These are phyloP conservation scores for Turritopsis dohrnii DNA, from an alignment of 30 jellyfish, hydroid and myxozoan species.

Conservation along the genomic window DNA sequence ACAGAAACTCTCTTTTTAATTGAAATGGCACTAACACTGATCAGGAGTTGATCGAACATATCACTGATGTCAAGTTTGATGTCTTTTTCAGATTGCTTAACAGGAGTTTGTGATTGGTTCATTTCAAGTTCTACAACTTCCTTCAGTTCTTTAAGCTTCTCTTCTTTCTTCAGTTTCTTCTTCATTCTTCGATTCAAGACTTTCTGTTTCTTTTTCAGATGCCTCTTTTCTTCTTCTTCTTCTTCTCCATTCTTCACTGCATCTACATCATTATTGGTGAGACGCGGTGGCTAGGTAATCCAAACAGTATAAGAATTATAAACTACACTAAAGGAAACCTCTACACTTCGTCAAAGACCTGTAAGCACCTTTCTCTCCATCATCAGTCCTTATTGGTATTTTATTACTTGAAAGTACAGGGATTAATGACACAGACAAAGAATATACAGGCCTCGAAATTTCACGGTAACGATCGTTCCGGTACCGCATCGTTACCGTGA, in stretches of 20 bases:
- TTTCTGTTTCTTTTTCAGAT: background rate
- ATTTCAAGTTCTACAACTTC: background rate
- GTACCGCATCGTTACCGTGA: no score
- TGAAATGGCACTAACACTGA: slow-evolving; percentile 5
- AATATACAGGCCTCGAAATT: no score
- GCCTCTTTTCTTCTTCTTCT: background rate
- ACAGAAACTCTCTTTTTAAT: background rate
- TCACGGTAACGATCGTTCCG: no score
- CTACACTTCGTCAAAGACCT: no score
- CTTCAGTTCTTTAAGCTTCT: slow-evolving; percentile 1
- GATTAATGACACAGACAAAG: no score
- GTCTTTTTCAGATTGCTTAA: slow-evolving; percentile 11
- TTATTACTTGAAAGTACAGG: no score
- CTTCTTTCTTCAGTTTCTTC: slow-evolving; percentile 12
- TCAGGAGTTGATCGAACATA: slow-evolving; percentile 16
- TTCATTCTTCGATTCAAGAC: slow-evolving; percentile 11
- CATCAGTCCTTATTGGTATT: no score
- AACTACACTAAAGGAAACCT: background rate
- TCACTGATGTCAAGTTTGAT: slow-evolving; percentile 28
- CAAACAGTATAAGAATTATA: background rate
- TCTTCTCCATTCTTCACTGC: background rate
- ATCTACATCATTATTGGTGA: background rate
- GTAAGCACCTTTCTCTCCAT: no score
- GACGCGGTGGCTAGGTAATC: background rate
- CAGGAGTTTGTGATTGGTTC: background rate